phyloP scores from a whole-genome alignment of 2,888 invertebrate genomes.

The Cephus spinipes region DNA sequence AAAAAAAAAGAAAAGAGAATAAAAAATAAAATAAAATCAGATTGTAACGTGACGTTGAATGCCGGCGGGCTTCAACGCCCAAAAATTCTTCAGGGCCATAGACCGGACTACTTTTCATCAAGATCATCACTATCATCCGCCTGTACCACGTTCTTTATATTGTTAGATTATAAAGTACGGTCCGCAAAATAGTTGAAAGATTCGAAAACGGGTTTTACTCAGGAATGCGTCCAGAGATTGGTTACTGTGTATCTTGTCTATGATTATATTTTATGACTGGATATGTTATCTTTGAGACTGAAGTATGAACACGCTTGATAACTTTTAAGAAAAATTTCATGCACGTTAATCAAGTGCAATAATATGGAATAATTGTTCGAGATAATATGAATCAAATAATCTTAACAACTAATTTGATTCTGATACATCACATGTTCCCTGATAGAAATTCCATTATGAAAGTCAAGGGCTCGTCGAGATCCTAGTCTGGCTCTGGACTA shows the following conservation, averaged over 20 bases:
- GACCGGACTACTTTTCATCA: conserved; percentile 38
- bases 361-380: not conserved
- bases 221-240: not conserved
- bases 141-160: not conserved
- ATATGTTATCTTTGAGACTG: not conserved
- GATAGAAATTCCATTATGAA: not conserved
- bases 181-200: not conserved
- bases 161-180: not conserved
- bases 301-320: not conserved
- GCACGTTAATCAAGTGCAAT: not conserved
- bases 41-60: not conserved
- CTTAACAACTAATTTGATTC: not conserved
- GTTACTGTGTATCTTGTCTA: not conserved
- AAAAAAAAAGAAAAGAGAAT: not conserved
- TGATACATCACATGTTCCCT: not conserved
- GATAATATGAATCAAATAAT: not conserved
- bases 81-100: conserved; percentile 35
- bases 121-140: conserved; percentile 4
- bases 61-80: conserved; percentile 29
- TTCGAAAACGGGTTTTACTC: not conserved
- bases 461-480: not conserved
- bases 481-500: not conserved
- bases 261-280: not conserved
- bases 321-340: not conserved
- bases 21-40: not conserved